These are phyloP conservation scores for Taenaris catops DNA, from an alignment of 2,888 invertebrate genomes.

Conservation along the genomic window DNA sequence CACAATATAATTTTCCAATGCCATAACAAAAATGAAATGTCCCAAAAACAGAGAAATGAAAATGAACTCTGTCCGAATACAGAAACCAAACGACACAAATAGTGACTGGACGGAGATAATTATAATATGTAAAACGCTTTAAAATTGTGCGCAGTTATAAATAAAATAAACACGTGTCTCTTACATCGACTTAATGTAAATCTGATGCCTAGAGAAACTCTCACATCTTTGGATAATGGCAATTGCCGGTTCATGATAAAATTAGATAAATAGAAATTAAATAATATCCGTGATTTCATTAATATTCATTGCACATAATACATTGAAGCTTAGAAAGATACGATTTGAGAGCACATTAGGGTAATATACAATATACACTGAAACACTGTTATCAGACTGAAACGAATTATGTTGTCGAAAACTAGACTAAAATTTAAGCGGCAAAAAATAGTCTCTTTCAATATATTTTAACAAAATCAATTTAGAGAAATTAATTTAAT, in stretches of 20 bases:
- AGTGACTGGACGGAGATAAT: constrained; percentile 70
- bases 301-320: constrained; percentile 17
- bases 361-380: too few species aligned
- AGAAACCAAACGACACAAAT: too few species aligned
- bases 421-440: too few species aligned
- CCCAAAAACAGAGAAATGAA: too few species aligned
- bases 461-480: too few species aligned
- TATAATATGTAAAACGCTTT: constrained; percentile 41
- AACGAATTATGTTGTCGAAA: too few species aligned
- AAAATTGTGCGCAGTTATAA: constrained; percentile 61
- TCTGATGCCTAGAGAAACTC: constrained; percentile 22
- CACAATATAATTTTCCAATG: too few species aligned
- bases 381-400: too few species aligned
- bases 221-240: constrained; percentile 50
- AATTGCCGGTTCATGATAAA: constrained; percentile 49
- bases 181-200: constrained; percentile 23
- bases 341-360: constrained; percentile 1
- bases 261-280: constrained; percentile 32
- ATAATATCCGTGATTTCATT: constrained; percentile 24
- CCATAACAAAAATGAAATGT: too few species aligned
- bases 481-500: too few species aligned
- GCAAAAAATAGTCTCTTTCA: too few species aligned
- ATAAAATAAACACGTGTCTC: constrained; percentile 29
- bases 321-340: constrained; percentile 12
- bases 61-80: too few species aligned